Percentiles rank a stretch among this genome's conserved stretches.
Conservation (phyloP, 2,888 invertebrate species). For the Nemurella pictetii region DNA sequence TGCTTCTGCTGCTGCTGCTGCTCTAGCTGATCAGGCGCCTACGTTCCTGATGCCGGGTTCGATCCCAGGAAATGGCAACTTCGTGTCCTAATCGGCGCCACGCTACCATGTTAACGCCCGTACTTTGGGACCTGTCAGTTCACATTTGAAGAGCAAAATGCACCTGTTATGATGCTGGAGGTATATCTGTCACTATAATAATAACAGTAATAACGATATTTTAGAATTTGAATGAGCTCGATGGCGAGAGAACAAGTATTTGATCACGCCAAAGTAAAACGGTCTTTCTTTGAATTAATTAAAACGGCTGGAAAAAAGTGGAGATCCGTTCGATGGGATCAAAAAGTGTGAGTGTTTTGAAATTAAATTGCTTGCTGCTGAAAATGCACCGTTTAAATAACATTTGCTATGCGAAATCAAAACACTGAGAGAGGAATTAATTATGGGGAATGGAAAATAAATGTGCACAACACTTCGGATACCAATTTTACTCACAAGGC, state of each 20-base stretch:
- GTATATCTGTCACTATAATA: constrained; percentile 8
- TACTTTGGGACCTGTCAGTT: background rate
- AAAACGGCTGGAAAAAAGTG: background rate
- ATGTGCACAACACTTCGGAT: background rate
- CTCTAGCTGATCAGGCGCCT: no score
- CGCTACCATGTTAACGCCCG: no score
- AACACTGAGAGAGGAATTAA: background rate
- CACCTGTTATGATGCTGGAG: background rate
- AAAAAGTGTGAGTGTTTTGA: no score
- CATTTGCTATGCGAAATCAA: background rate
- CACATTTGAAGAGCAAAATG: background rate
- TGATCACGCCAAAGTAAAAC: background rate
- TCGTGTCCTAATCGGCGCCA: background rate
- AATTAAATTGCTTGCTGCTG: background rate
- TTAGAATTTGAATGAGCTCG: background rate
- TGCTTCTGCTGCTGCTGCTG: no score
- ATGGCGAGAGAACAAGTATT: background rate
- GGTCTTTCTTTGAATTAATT: constrained; percentile 2
- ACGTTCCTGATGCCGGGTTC: background rate
- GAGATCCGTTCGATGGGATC: background rate
- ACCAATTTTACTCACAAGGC: constrained; percentile 34
- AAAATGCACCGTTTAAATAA: background rate
- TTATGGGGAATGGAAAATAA: background rate
- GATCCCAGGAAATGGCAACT: constrained; percentile 1
- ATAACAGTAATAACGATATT: constrained; percentile 11